Evolutionary conservation across 2,888 invertebrate genomes (phyloP), one percentile per base, ranked within the genome.

Genomic region (Branchellion lobata): DNA sequence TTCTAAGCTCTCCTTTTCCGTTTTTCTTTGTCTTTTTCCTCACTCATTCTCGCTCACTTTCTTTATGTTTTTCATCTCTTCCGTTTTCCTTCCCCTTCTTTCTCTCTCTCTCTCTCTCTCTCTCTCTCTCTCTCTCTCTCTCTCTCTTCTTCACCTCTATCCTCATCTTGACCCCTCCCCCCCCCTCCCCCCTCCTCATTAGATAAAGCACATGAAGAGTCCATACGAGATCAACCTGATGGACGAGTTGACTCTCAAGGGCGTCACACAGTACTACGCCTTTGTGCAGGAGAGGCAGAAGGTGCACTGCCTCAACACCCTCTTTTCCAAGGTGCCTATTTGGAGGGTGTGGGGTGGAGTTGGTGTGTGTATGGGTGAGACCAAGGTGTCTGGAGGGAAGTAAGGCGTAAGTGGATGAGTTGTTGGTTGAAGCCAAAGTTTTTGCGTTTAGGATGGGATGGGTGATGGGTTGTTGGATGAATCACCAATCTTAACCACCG

Each of bases 171-270:
- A n/a, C 29, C 40, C 40, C 40, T 8, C 40, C 40, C 40, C 5
- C 40, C 40, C 27, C 1, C 5, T 68, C 24, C 29, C 14, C 68
- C 21, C 1, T 0, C 29, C 21, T n/a, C 68, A 68, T 31, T 84
- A 90, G 90, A 93, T 94, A 88, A 97, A 96, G 89, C 96, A 99
- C 88, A 91, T 98, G 89, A 92, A 92, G 86, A 87, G 87, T 82
- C 97, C 98, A n/a, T 97, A 98, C 88, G 98, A 99, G 90, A 98
- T 99, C 86, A 99, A 99, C 89, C 91, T 99, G 87, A 99, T 99
- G 99, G 99, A 99, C 87, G 99, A 99, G 89, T 90, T 99, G 86
- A 99, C 99, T 83, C 90, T 99, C 83, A 97, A 99, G 89, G 99
- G 99, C 88, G 97, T 99, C 84, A 99, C 99, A 85, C 99, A 99